Evolutionary conservation across 2,888 invertebrate species (phyloP).

Genomic region (Aleiodes testaceus): DNA sequence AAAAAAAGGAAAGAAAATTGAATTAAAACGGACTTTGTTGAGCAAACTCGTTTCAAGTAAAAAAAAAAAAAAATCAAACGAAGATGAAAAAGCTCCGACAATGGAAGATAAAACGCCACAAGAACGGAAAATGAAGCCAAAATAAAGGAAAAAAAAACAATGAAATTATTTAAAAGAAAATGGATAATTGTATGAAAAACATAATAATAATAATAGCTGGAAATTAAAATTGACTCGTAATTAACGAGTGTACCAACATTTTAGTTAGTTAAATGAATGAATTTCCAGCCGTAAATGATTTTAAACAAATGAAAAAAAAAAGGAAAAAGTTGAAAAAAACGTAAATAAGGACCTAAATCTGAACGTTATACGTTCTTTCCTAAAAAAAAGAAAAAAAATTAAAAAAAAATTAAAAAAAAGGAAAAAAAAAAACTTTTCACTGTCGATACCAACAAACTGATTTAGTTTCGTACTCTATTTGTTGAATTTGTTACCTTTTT

Average conservation of each 20-base stretch:
- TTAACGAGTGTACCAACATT: conserved; percentile 63
- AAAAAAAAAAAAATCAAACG: conserved; percentile 35
- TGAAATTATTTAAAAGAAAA: conserved; percentile 34
- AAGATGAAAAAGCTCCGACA: conserved; percentile 32
- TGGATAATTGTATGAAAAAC: conserved; percentile 45
- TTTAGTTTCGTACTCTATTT: conserved; percentile 69
- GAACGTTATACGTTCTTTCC: conserved; percentile 67
- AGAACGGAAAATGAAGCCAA: conserved; percentile 43
- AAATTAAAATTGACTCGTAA: conserved; percentile 58
- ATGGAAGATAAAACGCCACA: conserved; percentile 32
- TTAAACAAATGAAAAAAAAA: conserved; percentile 29
- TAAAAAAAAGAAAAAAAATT: conserved; percentile 51
- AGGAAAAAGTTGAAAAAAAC: too few relatives aligned
- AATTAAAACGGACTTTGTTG: conserved; percentile 54
- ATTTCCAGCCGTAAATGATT: conserved; percentile 53
- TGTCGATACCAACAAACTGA: conserved; percentile 64
- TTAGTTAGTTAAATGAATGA: conserved; percentile 51
- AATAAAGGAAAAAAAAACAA: not conserved
- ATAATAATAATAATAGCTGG: conserved; percentile 42
- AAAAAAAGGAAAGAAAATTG: not conserved
- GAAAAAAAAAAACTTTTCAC: conserved; percentile 61
- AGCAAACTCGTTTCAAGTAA: conserved; percentile 41
- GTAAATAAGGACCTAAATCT: conserved; percentile 51
- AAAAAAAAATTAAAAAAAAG: conserved; percentile 20
- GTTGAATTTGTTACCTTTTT: conserved; percentile 72